These are phyloP conservation scores for Enteromius viviparus DNA, from an alignment of 2,797 vertebrate species.

Conservation along the genomic window DNA sequence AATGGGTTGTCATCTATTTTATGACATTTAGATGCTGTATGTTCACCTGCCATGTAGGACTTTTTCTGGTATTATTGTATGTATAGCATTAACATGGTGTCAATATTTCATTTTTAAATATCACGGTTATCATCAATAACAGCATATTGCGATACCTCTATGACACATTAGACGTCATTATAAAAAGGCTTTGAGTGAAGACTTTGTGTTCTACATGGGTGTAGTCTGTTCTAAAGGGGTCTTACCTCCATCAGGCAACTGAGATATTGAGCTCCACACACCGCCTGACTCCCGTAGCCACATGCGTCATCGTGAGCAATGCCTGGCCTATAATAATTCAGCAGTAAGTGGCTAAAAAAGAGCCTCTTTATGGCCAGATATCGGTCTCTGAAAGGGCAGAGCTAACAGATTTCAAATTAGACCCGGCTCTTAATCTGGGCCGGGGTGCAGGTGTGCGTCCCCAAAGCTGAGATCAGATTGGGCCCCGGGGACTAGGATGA, in stretches of 20 bases:
- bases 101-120: not conserved
- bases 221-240: constrained; percentile 11
- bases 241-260: constrained; percentile 67
- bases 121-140: not conserved
- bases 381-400: constrained; percentile 78
- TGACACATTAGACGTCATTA: not conserved
- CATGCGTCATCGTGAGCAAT: constrained; percentile 70
- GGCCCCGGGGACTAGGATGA: constrained; percentile 72
- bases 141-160: not conserved
- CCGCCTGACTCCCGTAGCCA: constrained; percentile 60
- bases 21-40: not conserved
- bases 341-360: constrained; percentile 66
- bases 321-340: constrained; percentile 74
- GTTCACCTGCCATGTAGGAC: not conserved
- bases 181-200: not conserved
- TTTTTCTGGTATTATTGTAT: not conserved
- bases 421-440: constrained; percentile 76
- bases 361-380: constrained; percentile 75
- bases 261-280: constrained; percentile 64
- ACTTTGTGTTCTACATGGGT: not conserved
- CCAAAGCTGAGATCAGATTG: constrained; percentile 68
- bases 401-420: constrained; percentile 81
- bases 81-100: not conserved
- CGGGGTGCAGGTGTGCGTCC: constrained; percentile 76
- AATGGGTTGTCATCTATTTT: not conserved